These are phyloP conservation scores for Sylvicapra grimmia DNA, from an alignment of 2,113 vertebrate genomes.

Conservation along the genomic window DNA sequence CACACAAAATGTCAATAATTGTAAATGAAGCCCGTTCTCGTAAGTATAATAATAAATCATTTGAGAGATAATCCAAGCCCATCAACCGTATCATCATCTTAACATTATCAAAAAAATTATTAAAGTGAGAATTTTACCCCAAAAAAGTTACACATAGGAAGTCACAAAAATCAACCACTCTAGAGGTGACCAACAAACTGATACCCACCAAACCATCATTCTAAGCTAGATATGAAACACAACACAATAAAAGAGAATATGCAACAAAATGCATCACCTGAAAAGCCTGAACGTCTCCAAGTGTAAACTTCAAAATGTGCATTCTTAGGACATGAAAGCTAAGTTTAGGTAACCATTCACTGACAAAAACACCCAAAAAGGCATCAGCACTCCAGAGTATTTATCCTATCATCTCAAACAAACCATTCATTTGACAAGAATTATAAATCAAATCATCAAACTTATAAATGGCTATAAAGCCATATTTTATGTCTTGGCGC, in stretches of 20 bases:
- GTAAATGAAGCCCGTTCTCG: background rate
- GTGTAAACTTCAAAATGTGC: background rate
- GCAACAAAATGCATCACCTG: background rate
- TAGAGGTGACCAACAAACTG: background rate
- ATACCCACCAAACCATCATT: background rate
- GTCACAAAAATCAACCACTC: background rate
- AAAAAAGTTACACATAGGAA: background rate
- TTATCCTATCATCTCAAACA: slow-evolving; percentile 22
- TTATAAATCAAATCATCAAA: slow-evolving; percentile 44
- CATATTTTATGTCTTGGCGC: background rate
- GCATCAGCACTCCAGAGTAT: background rate
- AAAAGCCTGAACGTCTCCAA: background rate
- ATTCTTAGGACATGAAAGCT: background rate
- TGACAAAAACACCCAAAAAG: background rate
- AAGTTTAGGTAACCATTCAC: background rate
- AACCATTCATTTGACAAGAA: slow-evolving; percentile 10
- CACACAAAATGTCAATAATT: background rate
- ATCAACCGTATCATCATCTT: background rate
- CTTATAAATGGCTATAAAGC: slow-evolving; percentile 23
- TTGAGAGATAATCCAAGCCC: background rate
- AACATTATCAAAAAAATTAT: background rate
- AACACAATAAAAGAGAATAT: background rate
- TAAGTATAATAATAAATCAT: background rate
- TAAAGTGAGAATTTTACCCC: background rate
- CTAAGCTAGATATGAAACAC: background rate